Evolutionary conservation across 1,140 invertebrate species (phyloP).

Genomic region (Aphelenchoides besseyi): DNA sequence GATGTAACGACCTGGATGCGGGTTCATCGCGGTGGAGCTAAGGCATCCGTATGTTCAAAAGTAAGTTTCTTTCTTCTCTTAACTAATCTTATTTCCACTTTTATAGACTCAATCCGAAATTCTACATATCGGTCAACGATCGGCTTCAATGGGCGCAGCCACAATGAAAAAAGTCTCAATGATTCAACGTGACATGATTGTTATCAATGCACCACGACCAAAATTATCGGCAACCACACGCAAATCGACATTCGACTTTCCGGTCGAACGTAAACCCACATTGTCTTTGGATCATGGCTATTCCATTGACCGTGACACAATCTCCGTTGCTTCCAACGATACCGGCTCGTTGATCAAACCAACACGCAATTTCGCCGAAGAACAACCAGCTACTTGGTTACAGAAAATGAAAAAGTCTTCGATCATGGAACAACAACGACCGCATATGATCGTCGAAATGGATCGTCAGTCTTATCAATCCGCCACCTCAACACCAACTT

Average conservation of each 20-base stretch:
- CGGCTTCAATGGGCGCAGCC: conserved; percentile 13
- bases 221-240: not conserved
- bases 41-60: conserved; percentile 15
- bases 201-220: not conserved
- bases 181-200: not conserved
- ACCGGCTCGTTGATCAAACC: not conserved
- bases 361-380: not conserved
- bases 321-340: conserved; percentile 6
- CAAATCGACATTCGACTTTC: conserved; percentile 16
- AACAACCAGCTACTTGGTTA: conserved; percentile 3
- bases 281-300: not conserved
- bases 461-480: conserved; percentile 19
- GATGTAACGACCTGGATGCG: conserved; percentile 23
- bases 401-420: conserved; percentile 20
- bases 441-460: conserved; percentile 13
- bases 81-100: not conserved
- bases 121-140: not conserved
- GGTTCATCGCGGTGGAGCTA: conserved; percentile 32
- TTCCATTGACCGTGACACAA: conserved; percentile 3
- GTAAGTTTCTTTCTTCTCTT: conserved; percentile 4
- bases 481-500: not conserved
- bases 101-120: not conserved
- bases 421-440: conserved; percentile 19
- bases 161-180: not conserved
- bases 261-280: not conserved